Evolutionary conservation across 2,797 vertebrate species (phyloP).

Genomic region (Cuculus canorus): DNA sequence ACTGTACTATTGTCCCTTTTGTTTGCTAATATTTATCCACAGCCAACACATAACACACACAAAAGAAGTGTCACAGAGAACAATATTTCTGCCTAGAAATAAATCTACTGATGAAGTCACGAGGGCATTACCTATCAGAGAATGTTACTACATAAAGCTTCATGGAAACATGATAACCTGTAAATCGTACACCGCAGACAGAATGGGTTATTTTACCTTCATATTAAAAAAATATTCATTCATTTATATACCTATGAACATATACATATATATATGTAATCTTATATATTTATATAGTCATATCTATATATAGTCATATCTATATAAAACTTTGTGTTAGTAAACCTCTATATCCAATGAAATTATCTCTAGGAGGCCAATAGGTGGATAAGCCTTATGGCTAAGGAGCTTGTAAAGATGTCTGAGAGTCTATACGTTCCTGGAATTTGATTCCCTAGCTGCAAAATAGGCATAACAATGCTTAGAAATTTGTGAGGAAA

Average conservation of each 20-base stretch:
- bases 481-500: not conserved
- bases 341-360: not conserved
- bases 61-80: not conserved
- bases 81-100: not conserved
- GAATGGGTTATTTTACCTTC: not conserved
- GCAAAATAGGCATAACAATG: not conserved
- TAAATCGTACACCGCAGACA: not conserved
- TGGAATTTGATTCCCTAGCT: not conserved
- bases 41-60: rapidly evolving
- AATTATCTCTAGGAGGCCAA: not conserved
- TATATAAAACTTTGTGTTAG: not conserved
- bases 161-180: not conserved
- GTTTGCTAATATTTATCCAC: not conserved
- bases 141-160: not conserved
- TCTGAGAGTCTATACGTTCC: not conserved
- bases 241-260: not conserved
- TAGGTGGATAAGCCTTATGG: not conserved
- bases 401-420: not conserved
- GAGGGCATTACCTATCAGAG: not conserved
- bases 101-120: not conserved
- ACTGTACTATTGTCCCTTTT: not conserved
- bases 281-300: not conserved
- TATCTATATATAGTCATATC: not conserved
- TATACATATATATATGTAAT: not conserved
- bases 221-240: not conserved